phyloP scores from a whole-genome alignment of 2,113 vertebrate species.

The Amazona guildingii region DNA sequence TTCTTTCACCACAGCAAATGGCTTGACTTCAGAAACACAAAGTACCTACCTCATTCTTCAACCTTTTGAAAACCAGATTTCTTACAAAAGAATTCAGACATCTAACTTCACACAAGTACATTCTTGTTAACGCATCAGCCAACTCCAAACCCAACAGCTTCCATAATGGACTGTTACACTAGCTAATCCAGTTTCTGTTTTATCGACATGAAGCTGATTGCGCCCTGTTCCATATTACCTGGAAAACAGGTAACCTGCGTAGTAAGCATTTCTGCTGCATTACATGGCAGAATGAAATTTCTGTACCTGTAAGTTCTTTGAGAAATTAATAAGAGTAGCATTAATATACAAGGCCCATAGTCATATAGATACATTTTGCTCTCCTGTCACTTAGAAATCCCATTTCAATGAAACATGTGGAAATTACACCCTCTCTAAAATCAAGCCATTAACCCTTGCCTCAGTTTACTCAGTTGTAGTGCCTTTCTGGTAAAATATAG shows the following conservation, averaged over 20 bases:
- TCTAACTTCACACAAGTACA: not conserved
- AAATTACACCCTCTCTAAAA: not conserved
- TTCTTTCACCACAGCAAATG: not conserved
- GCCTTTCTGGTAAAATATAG: not conserved
- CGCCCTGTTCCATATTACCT: not conserved
- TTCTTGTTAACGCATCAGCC: not conserved
- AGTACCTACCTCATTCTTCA: not conserved
- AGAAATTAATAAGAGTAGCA: not conserved
- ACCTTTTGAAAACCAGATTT: not conserved
- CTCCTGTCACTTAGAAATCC: not conserved
- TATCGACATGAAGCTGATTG: not conserved
- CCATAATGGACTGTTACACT: not conserved
- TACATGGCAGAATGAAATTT: not conserved
- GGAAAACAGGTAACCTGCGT: not conserved
- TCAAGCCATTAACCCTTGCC: not conserved
- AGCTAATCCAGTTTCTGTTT: not conserved
- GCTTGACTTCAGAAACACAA: not conserved
- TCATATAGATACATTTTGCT: not conserved
- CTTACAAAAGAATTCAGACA: not conserved
- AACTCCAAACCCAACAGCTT: not conserved
- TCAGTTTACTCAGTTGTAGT: constrained; percentile 17
- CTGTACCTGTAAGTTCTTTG: not conserved
- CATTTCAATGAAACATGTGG: not conserved
- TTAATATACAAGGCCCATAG: not conserved
- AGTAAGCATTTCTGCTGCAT: not conserved